Conservation (phyloP, 2,888 invertebrate species). For the Chrysotoxum bicinctum region DNA sequence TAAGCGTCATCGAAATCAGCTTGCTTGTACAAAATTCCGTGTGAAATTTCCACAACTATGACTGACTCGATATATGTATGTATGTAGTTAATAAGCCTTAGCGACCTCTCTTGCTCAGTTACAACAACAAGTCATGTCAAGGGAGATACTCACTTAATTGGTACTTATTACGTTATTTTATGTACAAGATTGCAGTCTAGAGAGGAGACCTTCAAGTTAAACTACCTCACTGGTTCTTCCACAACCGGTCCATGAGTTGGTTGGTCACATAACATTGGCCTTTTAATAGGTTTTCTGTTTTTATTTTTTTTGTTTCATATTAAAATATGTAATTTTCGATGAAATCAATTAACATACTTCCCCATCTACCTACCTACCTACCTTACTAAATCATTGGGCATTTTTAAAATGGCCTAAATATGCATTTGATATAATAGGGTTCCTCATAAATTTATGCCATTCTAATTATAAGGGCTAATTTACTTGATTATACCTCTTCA, state of each 20-base stretch:
- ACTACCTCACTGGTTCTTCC: conserved; percentile 44
- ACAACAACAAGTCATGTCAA: conserved; percentile 53
- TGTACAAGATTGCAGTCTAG: conserved; percentile 42
- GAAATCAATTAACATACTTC: conserved; percentile 36
- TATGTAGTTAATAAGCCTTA: conserved; percentile 4
- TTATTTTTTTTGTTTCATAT: conserved; percentile 1
- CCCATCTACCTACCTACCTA: background rate
- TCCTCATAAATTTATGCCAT: background rate
- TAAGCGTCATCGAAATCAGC: background rate
- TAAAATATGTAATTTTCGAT: conserved; percentile 33
- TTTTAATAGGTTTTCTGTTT: conserved; percentile 19
- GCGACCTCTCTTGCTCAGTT: conserved; percentile 39
- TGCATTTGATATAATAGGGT: conserved; percentile 7
- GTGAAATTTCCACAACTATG: conserved; percentile 22
- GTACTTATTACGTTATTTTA: conserved; percentile 49
- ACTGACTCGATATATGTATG: background rate
- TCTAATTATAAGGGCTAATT: background rate
- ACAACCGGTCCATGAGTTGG: conserved; percentile 38
- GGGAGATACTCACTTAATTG: conserved; percentile 59
- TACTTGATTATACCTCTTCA: background rate
- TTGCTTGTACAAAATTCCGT: conserved; percentile 10
- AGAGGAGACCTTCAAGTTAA: conserved; percentile 54
- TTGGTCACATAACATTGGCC: conserved; percentile 48
- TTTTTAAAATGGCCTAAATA: conserved; percentile 18
- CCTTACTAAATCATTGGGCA: conserved; percentile 27